Evolutionary conservation across 1,140 invertebrate genomes (phyloP).

Genomic region (Drosophila elegans): DNA sequence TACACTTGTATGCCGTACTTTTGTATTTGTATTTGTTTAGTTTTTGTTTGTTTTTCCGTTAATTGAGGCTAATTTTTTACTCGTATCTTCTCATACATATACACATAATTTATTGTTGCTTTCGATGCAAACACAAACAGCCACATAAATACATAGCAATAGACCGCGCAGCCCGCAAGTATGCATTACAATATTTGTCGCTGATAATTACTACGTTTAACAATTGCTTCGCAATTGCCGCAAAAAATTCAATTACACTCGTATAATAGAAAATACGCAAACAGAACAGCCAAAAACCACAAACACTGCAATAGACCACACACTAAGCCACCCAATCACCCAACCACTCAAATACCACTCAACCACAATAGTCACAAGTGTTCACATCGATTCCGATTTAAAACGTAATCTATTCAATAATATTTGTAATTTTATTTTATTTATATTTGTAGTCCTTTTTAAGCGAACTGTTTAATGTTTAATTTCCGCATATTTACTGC

Average conservation of each 20-base stretch:
- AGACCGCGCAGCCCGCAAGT: conserved; percentile 24
- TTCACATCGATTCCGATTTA: conserved; percentile 71
- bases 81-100: conserved; percentile 33
- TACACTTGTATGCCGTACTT: conserved; percentile 32
- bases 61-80: conserved; percentile 77
- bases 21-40: conserved; percentile 51
- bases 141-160: conserved; percentile 23
- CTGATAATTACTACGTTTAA: conserved; percentile 49
- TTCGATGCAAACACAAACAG: conserved; percentile 21
- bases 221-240: conserved; percentile 23
- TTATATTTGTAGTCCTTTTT: conserved; percentile 46
- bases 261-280: conserved; percentile 26
- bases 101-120: conserved; percentile 47
- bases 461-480: conserved; percentile 45
- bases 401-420: conserved; percentile 58
- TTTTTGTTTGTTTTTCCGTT: conserved; percentile 69
- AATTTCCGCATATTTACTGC: conserved; percentile 63
- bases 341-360: conserved; percentile 24
- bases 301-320: conserved; percentile 71
- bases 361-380: conserved; percentile 80
- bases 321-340: conserved; percentile 13
- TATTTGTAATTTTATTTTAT: conserved; percentile 46
- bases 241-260: conserved; percentile 45
- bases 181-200: conserved; percentile 51
- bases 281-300: conserved; percentile 49